Conservation (phyloP, 2,888 invertebrate species). For the Hypselothyrea guttata region DNA sequence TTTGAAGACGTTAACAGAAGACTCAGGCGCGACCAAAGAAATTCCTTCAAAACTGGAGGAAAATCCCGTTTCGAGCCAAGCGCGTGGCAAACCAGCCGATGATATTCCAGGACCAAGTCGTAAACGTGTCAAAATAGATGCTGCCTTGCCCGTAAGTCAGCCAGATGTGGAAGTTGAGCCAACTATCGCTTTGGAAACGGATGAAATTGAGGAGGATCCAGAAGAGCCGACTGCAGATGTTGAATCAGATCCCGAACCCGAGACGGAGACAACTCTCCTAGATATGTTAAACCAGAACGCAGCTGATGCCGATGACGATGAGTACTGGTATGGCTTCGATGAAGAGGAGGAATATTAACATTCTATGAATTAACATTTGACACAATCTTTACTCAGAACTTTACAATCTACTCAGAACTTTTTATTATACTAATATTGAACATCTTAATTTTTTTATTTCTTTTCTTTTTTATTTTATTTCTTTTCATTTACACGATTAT, state of each 20-base stretch:
- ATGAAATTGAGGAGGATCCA: slow-evolving; percentile 78
- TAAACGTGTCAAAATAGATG: slow-evolving; percentile 75
- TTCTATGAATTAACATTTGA: slow-evolving; percentile 16
- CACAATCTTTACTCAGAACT: slow-evolving; percentile 38
- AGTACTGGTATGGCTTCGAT: slow-evolving; percentile 87
- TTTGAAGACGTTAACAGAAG: slow-evolving; percentile 87
- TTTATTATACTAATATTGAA: no score
- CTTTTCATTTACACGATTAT: no score
- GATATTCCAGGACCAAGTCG: slow-evolving; percentile 69
- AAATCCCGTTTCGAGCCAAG: slow-evolving; percentile 57
- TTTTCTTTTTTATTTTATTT: no score
- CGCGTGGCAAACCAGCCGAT: slow-evolving; percentile 66
- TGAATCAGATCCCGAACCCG: slow-evolving; percentile 81
- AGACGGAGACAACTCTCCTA: slow-evolving; percentile 84
- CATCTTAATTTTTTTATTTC: no score
- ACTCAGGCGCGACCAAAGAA: slow-evolving; percentile 48
- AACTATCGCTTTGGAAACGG: slow-evolving; percentile 66
- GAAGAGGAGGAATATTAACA: slow-evolving; percentile 86
- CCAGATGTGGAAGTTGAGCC: slow-evolving; percentile 50
- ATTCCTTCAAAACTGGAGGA: slow-evolving; percentile 63
- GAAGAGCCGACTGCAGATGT: slow-evolving; percentile 74
- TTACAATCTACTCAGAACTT: no score
- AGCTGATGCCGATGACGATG: slow-evolving; percentile 86
- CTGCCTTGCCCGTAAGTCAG: slow-evolving; percentile 71
- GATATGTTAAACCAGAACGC: slow-evolving; percentile 85